Base-by-base conservation (phyloP, 2,888 invertebrate genomes). In the Rutpela maculata region DNA sequence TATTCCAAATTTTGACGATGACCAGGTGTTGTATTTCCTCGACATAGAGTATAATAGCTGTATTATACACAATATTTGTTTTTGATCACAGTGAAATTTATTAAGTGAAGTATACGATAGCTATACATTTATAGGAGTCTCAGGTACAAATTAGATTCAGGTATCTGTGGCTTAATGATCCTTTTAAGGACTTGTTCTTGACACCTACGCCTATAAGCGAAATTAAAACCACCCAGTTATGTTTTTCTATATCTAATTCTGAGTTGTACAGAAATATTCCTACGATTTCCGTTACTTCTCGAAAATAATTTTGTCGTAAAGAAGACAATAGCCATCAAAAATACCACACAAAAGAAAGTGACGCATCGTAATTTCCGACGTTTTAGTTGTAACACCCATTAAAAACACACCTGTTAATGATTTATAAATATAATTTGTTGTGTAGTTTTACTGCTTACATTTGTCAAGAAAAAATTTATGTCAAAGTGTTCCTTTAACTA, bases 391-490 rank as follows among this genome's bases (percentile, higher is more conserved):
- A 69, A 57, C 59, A 57, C n/a, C 19, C 69, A 69, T 69, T 69
- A 69, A 43, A 18, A 43, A 38, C 43, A 70, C 70, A 70, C 70
- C 70, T 70, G 70, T 59, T 70, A 70, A 62, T 70, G 70, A 70
- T 70, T 70, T 70, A 70, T 70, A 70, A 70, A 59, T 19, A 69
- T 31, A 59, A 69, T 69, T 69, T 38, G 35, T 69, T 69, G 57
- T 69, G 65, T 43, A 35, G 17, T 19, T 63, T 65, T 43, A 65
- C 38, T 65, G 35, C 65, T 43, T 43, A n/a, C 18, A 65, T 65
- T 65, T 65, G 38, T 43, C 38, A 35, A 18, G 38, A 11, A 19
- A 43, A 43, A 65, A 65, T 18, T 17, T 17, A 65, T 65, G 65
- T 65, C 43, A 38, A 65, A 10, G 43, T 43, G 65, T 38, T 63